Evolutionary conservation across 2,797 vertebrate genomes (phyloP), one percentile per base, ranked within the genome.

Genomic region (Aselliscus stoliczkanus): DNA sequence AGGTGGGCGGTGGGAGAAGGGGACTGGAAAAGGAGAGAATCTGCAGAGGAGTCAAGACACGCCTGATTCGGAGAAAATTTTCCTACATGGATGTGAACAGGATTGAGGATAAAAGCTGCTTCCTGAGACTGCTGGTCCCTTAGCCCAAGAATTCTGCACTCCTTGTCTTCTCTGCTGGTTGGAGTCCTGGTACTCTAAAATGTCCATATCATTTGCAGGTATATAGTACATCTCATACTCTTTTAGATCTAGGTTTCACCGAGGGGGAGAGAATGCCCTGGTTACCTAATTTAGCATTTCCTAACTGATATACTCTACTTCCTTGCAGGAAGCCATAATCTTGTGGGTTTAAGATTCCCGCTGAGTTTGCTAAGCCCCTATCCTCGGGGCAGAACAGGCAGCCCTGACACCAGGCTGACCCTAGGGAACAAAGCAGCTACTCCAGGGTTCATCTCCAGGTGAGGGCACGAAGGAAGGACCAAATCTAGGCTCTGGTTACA

Each of bases 381-480:
- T 31, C 62, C 76, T 88, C 47, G 65, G 58, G 65, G 13, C 8
- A 95, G 86, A 93, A 65, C 56, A 90, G 64, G 76, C 86, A 90
- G 87, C 73, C 42, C 62, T 97, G 97, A 97, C 96, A 97, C 75
- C 85, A 83, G 70, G 90, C 87, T 98, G 98, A 97, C 96, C 96
- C 90, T 92, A 52, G 96, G 88, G 89, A 95, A 95, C 64, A 93
- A 73, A 96, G 89, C 84, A 93, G 77, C 90, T 96, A 86, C 31
- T 62, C 62, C 92, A 97, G 97, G 80, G 97, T 97, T 98, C 98
- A 98, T 96, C 93, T 69, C 90, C 97, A 98, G 97, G 98, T 97
- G 97, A 98, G 97, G 85, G 93, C 58, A 97, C 83, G 76, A 88
- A 95, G 81, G 76, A 93, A 97, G 87, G 91, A 93, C 88, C 65